Conservation (phyloP, 2,797 vertebrate species). For the Coccyzus lansbergi region DNA sequence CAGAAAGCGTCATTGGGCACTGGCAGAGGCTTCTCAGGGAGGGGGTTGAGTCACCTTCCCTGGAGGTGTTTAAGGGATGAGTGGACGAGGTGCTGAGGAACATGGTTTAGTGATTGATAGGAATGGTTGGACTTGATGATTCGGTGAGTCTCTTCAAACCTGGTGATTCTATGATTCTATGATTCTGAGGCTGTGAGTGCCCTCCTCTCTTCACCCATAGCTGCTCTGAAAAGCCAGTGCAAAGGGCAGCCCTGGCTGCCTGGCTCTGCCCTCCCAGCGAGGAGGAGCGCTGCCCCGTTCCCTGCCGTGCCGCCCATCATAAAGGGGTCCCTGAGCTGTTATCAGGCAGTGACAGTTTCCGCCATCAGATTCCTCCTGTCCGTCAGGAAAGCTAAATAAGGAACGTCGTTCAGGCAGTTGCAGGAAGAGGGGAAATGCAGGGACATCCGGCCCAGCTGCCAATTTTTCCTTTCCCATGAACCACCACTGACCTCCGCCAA, state of each 20-base stretch:
- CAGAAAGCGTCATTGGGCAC: too few species aligned
- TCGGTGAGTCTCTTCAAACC: too few species aligned
- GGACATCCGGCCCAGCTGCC: constrained; percentile 84
- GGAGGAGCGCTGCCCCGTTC: constrained; percentile 35
- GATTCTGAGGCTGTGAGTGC: neutral
- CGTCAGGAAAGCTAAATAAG: constrained; percentile 83
- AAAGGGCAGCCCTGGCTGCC: constrained; percentile 25
- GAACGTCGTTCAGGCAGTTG: constrained; percentile 77
- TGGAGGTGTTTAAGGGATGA: too few species aligned
- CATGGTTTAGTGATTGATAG: too few species aligned
- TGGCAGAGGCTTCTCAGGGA: too few species aligned
- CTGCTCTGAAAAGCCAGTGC: neutral
- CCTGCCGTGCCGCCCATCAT: constrained; percentile 58
- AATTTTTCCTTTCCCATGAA: constrained; percentile 88
- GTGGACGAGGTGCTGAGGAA: too few species aligned
- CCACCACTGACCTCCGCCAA: constrained; percentile 81
- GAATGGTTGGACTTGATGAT: too few species aligned
- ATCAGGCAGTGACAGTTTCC: constrained; percentile 83
- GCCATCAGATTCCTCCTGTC: constrained; percentile 79
- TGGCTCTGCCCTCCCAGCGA: neutral
- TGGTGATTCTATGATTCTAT: too few species aligned
- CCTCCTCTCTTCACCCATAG: neutral
- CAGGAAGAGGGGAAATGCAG: constrained; percentile 83
- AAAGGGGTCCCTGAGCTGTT: constrained; percentile 77
- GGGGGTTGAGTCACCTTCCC: too few species aligned